Percentiles rank a stretch among this genome's conserved stretches.
Conservation (phyloP, 23 tunicate species). For the Botrylloides violaceus region DNA sequence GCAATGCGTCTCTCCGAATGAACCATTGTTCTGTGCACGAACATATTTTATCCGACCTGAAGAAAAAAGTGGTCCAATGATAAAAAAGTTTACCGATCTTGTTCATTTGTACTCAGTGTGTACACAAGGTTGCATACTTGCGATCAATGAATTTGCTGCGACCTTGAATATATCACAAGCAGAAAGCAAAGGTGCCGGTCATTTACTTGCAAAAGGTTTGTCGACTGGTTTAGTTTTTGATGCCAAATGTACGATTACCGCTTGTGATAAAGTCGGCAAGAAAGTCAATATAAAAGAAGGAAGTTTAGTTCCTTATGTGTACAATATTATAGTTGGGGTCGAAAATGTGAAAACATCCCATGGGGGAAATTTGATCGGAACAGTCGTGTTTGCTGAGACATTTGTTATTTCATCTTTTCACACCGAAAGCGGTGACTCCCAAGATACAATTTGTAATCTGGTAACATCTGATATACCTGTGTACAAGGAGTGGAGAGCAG, state of each 20-base stretch:
- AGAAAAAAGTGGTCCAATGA: neutral
- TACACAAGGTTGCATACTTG: conserved; percentile 6
- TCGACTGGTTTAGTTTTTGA: conserved; percentile 10
- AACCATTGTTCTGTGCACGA: conserved; percentile 48
- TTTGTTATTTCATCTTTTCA: conserved; percentile 40
- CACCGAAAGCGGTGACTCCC: neutral
- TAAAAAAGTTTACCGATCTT: neutral
- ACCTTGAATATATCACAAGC: neutral
- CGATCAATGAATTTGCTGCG: neutral
- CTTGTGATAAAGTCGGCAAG: conserved; percentile 1
- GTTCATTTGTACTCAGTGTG: conserved; percentile 9
- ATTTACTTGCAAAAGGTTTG: conserved; percentile 4
- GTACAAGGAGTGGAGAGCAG: conserved; percentile 8
- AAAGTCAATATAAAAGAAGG: neutral
- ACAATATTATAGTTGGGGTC: conserved; percentile 6
- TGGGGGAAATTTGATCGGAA: conserved; percentile 30
- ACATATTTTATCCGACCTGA: conserved; percentile 50
- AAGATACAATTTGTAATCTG: neutral
- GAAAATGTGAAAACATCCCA: conserved; percentile 23
- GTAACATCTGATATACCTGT: conserved; percentile 18
- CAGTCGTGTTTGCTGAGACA: conserved; percentile 41
- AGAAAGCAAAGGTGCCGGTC: conserved; percentile 3
- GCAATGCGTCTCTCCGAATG: conserved; percentile 40
- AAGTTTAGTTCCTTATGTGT: conserved; percentile 12
- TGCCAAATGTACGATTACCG: conserved; percentile 16